phyloP scores from a whole-genome alignment of 2,113 vertebrate genomes.

The Equus quagga region DNA sequence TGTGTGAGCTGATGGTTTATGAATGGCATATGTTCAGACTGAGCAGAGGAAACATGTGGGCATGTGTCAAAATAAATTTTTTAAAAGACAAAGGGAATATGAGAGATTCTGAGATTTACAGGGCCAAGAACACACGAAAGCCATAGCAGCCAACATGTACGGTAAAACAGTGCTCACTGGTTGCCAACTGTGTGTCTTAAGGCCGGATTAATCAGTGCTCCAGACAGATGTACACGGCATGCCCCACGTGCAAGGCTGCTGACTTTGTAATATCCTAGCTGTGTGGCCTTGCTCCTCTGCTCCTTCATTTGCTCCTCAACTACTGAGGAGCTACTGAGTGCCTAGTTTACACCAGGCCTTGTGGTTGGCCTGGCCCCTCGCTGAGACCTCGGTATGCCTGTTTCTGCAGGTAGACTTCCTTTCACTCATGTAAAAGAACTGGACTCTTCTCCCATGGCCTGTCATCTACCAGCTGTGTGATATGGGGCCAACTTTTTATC shows the following conservation, averaged over 20 bases:
- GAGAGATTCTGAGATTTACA: neutral
- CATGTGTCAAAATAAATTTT: constrained; percentile 67
- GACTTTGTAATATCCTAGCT: too few relatives aligned
- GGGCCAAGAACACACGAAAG: neutral
- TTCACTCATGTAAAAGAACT: neutral
- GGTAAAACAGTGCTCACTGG: neutral
- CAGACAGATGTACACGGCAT: constrained; percentile 4
- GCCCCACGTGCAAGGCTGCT: neutral
- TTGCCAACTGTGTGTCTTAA: constrained; percentile 44
- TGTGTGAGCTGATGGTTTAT: neutral
- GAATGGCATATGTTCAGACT: neutral
- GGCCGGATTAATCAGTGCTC: neutral
- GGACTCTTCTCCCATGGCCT: neutral
- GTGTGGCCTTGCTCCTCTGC: neutral
- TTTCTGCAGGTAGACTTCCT: neutral
- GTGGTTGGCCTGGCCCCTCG: neutral
- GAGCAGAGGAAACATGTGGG: constrained; percentile 59
- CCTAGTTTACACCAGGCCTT: neutral
- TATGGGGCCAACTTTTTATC: neutral
- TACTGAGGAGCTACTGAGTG: neutral
- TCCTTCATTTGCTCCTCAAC: neutral
- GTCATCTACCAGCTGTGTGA: neutral
- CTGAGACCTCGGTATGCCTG: neutral
- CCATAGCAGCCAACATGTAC: neutral
- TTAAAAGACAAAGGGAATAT: constrained; percentile 45